Conservation (phyloP, 2,113 vertebrate genomes). For the Anser cygnoides region DNA sequence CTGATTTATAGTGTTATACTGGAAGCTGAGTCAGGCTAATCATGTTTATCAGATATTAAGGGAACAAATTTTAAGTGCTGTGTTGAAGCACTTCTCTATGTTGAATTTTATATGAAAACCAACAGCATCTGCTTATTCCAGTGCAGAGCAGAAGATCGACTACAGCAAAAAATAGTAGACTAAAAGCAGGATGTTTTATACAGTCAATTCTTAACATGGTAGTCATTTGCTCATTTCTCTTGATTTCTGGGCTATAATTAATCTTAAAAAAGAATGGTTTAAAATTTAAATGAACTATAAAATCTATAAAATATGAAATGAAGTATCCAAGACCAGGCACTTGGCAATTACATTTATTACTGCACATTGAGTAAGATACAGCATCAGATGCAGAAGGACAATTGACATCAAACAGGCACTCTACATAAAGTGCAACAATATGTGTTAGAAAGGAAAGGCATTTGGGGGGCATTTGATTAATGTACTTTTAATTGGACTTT, state of each 20-base stretch:
- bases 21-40: constrained; percentile 17
- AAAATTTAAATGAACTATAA: constrained; percentile 23
- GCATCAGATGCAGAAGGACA: constrained; percentile 17
- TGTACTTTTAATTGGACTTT: constrained; percentile 61
- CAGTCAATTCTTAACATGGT: neutral
- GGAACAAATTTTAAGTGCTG: neutral
- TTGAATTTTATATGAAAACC: constrained; percentile 11
- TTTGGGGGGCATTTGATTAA: constrained; percentile 64
- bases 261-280: constrained; percentile 19
- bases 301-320: neutral
- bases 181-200: neutral
- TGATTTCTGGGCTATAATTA: constrained; percentile 8
- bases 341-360: neutral
- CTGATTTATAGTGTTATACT: neutral
- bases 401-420: neutral
- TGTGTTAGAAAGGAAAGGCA: neutral
- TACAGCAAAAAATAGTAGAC: neutral
- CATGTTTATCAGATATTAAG: neutral
- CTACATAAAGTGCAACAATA: neutral
- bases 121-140: neutral
- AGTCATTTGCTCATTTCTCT: neutral
- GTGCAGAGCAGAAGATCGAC: neutral
- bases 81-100: neutral
- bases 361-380: neutral
- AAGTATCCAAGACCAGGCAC: neutral